Conservation (phyloP, 2,113 vertebrate genomes). For the Chaetodon auriga region DNA sequence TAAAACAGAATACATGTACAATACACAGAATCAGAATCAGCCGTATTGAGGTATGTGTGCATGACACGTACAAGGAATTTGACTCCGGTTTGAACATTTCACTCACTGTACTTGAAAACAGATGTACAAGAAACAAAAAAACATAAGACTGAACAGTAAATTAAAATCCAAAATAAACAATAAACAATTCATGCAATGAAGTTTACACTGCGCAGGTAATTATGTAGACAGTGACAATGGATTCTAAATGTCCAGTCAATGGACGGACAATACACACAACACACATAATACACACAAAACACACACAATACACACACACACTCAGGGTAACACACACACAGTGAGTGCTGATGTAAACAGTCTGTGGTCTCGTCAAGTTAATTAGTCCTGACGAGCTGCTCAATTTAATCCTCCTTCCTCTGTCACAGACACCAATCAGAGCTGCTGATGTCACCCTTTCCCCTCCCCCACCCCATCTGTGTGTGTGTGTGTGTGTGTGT, state of each 20-base stretch:
- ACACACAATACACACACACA: conserved; percentile 15
- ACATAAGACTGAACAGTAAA: too few relatives aligned
- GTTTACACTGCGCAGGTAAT: too few relatives aligned
- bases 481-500: conserved; percentile 38
- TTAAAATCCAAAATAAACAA: too few relatives aligned
- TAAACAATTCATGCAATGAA: too few relatives aligned
- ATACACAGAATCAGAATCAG: background rate
- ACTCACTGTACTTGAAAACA: too few relatives aligned
- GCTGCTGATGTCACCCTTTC: conserved; percentile 78
- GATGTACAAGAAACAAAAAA: too few relatives aligned
- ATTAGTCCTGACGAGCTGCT: conserved; percentile 77
- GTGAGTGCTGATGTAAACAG: conserved; percentile 62
- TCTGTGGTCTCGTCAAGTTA: conserved; percentile 71
- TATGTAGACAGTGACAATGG: too few relatives aligned
- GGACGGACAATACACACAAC: background rate
- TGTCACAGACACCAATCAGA: conserved; percentile 60
- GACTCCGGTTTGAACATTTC: too few relatives aligned
- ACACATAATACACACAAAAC: background rate
- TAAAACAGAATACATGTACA: background rate
- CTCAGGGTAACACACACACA: conserved; percentile 22
- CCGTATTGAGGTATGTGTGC: too few relatives aligned
- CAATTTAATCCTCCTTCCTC: conserved; percentile 79
- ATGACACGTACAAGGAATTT: too few relatives aligned
- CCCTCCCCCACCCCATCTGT: conserved; percentile 67
- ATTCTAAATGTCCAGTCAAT: too few relatives aligned